phyloP scores from a whole-genome alignment of 2,113 vertebrate species.

The Vombatus ursinus region DNA sequence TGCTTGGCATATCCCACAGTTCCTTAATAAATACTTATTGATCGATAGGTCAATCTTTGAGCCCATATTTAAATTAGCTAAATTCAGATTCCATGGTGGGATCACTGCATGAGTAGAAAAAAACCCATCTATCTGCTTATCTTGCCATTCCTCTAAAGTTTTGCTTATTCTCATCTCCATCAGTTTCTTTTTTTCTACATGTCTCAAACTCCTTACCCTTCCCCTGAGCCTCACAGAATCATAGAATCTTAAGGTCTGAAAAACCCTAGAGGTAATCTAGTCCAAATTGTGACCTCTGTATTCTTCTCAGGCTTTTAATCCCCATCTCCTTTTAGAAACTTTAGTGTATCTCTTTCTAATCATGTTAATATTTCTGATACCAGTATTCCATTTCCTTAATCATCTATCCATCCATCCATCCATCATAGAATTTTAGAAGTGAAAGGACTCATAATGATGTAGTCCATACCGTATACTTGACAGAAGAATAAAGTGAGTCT shows the following conservation, averaged over 20 bases:
- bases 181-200: neutral
- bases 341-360: neutral
- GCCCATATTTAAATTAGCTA: neutral
- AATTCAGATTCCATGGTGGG: neutral
- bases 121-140: neutral
- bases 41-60: neutral
- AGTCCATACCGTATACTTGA: neutral
- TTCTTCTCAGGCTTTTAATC: neutral
- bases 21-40: neutral
- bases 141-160: neutral
- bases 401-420: neutral
- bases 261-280: neutral
- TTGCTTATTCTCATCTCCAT: neutral
- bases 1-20: neutral
- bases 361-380: neutral
- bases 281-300: neutral
- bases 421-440: neutral
- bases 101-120: neutral
- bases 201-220: neutral
- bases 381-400: neutral
- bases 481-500: neutral
- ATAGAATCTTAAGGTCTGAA: neutral
- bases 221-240: neutral
- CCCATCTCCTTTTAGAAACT: constrained; percentile 4
- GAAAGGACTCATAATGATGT: neutral